Conservation (phyloP, 2,888 invertebrate genomes). For the Maniola hyperantus region DNA sequence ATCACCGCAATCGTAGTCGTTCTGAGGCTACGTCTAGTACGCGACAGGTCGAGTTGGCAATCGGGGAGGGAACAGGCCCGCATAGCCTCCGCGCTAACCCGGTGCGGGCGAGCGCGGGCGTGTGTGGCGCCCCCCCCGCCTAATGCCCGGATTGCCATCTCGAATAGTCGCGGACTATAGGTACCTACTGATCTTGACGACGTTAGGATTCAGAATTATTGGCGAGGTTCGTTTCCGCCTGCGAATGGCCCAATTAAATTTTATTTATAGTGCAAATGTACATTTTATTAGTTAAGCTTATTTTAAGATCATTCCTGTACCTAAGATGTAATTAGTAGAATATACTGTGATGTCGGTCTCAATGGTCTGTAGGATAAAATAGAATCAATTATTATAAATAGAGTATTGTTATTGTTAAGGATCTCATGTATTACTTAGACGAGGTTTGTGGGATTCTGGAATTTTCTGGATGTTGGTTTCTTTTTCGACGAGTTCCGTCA, state of each 20-base stretch:
- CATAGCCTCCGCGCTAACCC: too few species aligned
- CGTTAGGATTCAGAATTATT: conserved; percentile 36
- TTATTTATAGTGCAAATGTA: conserved; percentile 75
- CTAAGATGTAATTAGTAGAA: conserved; percentile 77
- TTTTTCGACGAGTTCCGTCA: conserved; percentile 40
- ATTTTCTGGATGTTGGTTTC: conserved; percentile 67
- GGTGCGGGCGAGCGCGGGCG: too few species aligned
- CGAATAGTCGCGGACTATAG: too few species aligned
- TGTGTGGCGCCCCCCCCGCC: too few species aligned
- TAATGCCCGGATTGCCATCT: too few species aligned
- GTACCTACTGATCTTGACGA: too few species aligned
- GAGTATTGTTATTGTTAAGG: conserved; percentile 81
- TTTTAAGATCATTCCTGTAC: conserved; percentile 80
- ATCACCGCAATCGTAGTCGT: too few species aligned
- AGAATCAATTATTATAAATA: conserved; percentile 78
- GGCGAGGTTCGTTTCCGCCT: conserved; percentile 61
- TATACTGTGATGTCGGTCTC: conserved; percentile 82
- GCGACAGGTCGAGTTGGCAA: too few species aligned
- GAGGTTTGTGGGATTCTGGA: conserved; percentile 74
- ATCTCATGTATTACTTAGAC: conserved; percentile 79
- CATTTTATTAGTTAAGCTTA: conserved; percentile 61
- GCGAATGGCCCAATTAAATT: conserved; percentile 58
- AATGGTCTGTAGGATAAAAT: conserved; percentile 77
- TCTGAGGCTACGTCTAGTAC: too few species aligned
- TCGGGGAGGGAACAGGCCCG: too few species aligned